Percentiles rank a stretch among this genome's conserved stretches.
Evolutionary conservation across 2,797 vertebrate genomes (phyloP).

Genomic region (Telmatherina bonti): DNA sequence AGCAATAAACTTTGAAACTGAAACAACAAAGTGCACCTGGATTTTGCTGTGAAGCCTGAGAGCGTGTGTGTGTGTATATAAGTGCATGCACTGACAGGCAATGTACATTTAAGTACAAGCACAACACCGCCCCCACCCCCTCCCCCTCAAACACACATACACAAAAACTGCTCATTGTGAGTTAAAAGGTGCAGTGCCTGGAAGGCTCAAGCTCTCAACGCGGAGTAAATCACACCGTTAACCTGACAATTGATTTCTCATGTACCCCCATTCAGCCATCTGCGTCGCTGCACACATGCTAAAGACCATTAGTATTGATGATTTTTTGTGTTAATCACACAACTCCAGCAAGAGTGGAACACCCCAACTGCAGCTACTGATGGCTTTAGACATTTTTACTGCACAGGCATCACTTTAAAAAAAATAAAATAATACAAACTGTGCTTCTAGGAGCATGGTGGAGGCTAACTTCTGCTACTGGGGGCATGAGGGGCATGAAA

Average conservation of each 20-base stretch:
- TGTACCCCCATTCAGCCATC: conserved; percentile 60
- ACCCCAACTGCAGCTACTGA: conserved; percentile 40
- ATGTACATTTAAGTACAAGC: conserved; percentile 48
- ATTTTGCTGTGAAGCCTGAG: conserved; percentile 54
- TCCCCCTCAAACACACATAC: conserved; percentile 1
- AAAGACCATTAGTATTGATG: conserved; percentile 61
- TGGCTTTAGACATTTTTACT: conserved; percentile 52
- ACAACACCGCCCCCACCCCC: conserved; percentile 3
- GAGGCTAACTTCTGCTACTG: conserved; percentile 50
- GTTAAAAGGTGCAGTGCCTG: conserved; percentile 76
- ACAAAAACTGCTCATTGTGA: conserved; percentile 37
- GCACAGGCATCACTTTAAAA: conserved; percentile 48
- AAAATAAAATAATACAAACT: background rate
- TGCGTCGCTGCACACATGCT: conserved; percentile 47
- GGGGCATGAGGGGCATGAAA: conserved; percentile 60
- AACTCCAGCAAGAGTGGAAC: conserved; percentile 17
- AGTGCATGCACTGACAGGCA: conserved; percentile 66
- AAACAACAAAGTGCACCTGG: conserved; percentile 81
- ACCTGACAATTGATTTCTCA: conserved; percentile 74
- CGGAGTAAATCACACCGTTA: conserved; percentile 76
- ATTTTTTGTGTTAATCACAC: conserved; percentile 59
- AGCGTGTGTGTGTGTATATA: conserved; percentile 30
- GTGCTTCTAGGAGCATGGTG: conserved; percentile 38
- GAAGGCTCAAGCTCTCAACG: conserved; percentile 74
- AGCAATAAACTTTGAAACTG: conserved; percentile 74